Evolutionary conservation across 2,113 vertebrate species (phyloP), one percentile per base, ranked within the genome.

Genomic region (Apteryx mantelli): DNA sequence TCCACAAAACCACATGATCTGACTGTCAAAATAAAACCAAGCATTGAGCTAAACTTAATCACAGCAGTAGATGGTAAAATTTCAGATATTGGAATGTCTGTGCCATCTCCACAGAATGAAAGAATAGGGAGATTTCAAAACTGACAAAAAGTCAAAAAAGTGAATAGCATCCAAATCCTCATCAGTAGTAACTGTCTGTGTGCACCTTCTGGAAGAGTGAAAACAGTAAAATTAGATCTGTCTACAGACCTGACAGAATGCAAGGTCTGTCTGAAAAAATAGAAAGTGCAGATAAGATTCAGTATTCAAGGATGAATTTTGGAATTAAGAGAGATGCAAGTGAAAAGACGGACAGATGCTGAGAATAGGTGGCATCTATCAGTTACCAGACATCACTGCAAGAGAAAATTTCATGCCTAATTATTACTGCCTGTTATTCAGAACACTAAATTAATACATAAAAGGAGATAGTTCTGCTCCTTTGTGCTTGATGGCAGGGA

Each of bases 321-420:
- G n/a, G 53, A 82, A 53, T 53, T 68, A 64, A 40, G 28, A 48
- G 52, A 34, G 13, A 73, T 71, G 15, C 0, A 0, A 5, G 5
- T 60, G 77, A 19, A 71, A 79, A 81, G 17, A 36, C 25, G 60
- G 36, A 9, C 16, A 55, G 48, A 32, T 55, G 55, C 22, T 63
- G n/a, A 13, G 28, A 88, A 89, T 56, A 81, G 53, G 63, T 66
- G 58, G 18, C 21, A 4, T 65, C 65, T 18, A 6, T 75, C 80
- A 75, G 20, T 88, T 53, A 58, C 22, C 24, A 85, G 53, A 7
- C 17, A 50, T 69, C n/a, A 52, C n/a, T 2, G 2, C 52, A 80
- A 65, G 81, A 52, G 40, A 91, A 81, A 50, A 42, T 91, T 60
- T 88, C 50, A 15, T 70, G 63, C n/a, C 52, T 86, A 18, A 86